Conservation (phyloP, 2,888 invertebrate species). For the Petrophora chlorosata region DNA sequence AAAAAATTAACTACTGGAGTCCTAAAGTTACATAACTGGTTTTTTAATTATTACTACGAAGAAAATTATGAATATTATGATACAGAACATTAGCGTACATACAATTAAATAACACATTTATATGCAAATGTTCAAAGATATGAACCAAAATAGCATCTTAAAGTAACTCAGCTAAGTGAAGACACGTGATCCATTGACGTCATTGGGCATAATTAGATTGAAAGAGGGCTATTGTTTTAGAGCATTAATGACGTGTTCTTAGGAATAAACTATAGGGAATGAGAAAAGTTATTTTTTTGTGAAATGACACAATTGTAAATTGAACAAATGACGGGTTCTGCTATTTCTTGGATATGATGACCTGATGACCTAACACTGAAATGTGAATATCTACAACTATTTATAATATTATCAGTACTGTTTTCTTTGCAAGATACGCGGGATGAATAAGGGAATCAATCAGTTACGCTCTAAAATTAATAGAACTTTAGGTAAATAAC, state of each 20-base stretch:
- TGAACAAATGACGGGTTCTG: too few species aligned
- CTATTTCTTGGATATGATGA: slow-evolving; percentile 2
- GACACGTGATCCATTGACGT: slow-evolving; percentile 52
- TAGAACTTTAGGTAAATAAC: too few species aligned
- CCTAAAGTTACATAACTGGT: slow-evolving; percentile 6
- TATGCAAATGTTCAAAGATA: slow-evolving; percentile 14
- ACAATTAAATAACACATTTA: slow-evolving; percentile 3
- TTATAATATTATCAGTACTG: too few species aligned
- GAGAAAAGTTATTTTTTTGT: slow-evolving; percentile 1
- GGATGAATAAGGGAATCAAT: background rate
- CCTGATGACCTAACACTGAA: background rate
- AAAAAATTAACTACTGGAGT: background rate
- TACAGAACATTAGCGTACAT: background rate
- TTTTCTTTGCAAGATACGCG: too few species aligned
- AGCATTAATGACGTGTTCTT: slow-evolving; percentile 21
- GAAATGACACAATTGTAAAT: background rate
- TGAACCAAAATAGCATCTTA: slow-evolving; percentile 25
- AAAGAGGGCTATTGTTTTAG: slow-evolving; percentile 47
- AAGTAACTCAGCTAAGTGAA: slow-evolving; percentile 29
- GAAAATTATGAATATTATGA: too few species aligned
- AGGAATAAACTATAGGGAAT: slow-evolving; percentile 10
- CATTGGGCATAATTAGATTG: slow-evolving; percentile 47
- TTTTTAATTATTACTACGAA: slow-evolving; percentile 15
- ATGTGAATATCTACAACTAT: background rate
- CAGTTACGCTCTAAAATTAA: background rate